Base-by-base conservation (phyloP, 2,113 vertebrate species). In the Scomber japonicus region DNA sequence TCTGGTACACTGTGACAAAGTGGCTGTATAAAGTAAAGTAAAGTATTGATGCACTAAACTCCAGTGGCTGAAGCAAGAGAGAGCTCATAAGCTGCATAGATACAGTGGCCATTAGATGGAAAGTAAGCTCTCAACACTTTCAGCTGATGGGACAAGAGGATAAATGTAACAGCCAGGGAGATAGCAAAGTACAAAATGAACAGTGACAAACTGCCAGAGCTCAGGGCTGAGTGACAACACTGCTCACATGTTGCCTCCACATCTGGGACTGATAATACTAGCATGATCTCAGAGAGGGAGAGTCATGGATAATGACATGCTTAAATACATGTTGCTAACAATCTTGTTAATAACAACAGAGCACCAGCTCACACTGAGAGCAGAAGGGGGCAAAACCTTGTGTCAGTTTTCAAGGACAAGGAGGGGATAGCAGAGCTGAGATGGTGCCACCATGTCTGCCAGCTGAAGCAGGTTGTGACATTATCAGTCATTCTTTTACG, bases 221-320 rank as follows among this genome's bases (percentile, higher is more conserved):
- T 54, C 31, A 45, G 60, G 62, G 50, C 68, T 75, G 82, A 83
- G 71, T 24, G 80, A 89, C 82, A 80, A 84, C 79, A 27, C 63
- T 3, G 66, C 72, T 81, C 73, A 48, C 64, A 81, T 59, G 31
- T 70, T 46, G 64, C 84, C 61, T 74, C 17, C 68, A 94, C 94
- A 94, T 94, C 94, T 95, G 94, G 90, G 78, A 69, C 74, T 86
- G 87, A 95, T 94, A 87, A 91, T 55, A 67, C 77, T 11, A 61
- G 71, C 45, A 73, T 94, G 92, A 94, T 88, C 89, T 94, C 90
- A 93, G 78, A 91, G 56, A 40, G 35, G 77, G 63, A 71, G 76
- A 71, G 85, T 80, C 85, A 77, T 82, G 86, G 84, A 87, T 71
- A 88, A 50, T 5, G 78, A 87, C 84, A 66, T 55, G 56, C 49